These are phyloP conservation scores for Thalpophila matura DNA, from an alignment of 2,888 invertebrate genomes.

Conservation along the genomic window DNA sequence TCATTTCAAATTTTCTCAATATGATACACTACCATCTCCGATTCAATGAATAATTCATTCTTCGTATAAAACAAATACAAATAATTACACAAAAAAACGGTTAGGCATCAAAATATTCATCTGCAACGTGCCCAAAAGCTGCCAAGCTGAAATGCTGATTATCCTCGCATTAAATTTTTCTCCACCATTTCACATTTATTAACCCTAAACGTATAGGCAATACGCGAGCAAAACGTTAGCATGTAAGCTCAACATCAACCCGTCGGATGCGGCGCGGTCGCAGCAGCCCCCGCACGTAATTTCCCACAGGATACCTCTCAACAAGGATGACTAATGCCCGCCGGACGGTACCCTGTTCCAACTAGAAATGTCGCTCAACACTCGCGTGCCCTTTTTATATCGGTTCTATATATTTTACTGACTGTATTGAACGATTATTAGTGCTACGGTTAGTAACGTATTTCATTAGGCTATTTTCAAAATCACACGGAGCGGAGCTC, in stretches of 20 bases:
- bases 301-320: conserved; percentile 88
- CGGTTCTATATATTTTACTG: conserved; percentile 7
- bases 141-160: too few species aligned
- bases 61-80: too few species aligned
- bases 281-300: conserved; percentile 75
- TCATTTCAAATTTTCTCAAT: too few species aligned
- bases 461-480: too few species aligned
- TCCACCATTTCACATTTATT: conserved; percentile 15
- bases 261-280: conserved; percentile 62
- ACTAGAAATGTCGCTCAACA: conserved; percentile 62
- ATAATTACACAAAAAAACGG: too few species aligned
- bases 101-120: too few species aligned
- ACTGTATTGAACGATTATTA: neutral
- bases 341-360: conserved; percentile 74
- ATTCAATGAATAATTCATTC: too few species aligned
- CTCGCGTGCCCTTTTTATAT: conserved; percentile 50
- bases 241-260: conserved; percentile 60
- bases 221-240: conserved; percentile 42
- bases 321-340: conserved; percentile 85
- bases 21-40: too few species aligned
- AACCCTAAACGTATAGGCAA: conserved; percentile 35
- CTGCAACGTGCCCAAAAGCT: too few species aligned
- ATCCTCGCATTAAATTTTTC: too few species aligned
- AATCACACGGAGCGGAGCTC: too few species aligned
- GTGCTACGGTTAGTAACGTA: too few species aligned